Evolutionary conservation across 2,888 invertebrate species (phyloP).

Genomic region (Apamea sordens): DNA sequence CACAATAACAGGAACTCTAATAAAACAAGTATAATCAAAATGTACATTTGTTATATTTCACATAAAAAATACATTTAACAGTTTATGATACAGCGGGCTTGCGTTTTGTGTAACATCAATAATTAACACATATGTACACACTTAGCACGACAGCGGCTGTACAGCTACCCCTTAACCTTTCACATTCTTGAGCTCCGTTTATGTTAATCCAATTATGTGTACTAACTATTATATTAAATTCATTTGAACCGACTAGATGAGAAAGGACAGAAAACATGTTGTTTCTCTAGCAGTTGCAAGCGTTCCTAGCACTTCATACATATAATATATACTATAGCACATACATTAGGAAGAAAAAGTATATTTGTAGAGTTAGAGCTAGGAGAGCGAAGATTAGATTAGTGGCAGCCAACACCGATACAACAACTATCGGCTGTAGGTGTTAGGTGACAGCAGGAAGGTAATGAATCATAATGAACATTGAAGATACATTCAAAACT

Average conservation of each 20-base stretch:
- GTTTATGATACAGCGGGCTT: conserved; percentile 80
- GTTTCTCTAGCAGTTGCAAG: conserved; percentile 59
- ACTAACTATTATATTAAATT: conserved; percentile 47
- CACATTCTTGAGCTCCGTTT: conserved; percentile 64
- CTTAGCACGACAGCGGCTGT: conserved; percentile 58
- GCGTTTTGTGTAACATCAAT: conserved; percentile 75
- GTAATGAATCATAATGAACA: conserved; percentile 10
- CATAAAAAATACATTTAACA: conserved; percentile 86
- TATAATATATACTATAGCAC: conserved; percentile 58
- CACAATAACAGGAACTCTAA: conserved; percentile 64
- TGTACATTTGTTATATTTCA: conserved; percentile 89
- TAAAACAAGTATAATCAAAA: conserved; percentile 84
- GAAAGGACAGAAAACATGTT: conserved; percentile 32
- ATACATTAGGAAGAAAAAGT: conserved; percentile 55
- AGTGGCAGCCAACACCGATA: conserved; percentile 73
- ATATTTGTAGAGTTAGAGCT: conserved; percentile 37
- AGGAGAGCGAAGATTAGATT: conserved; percentile 57
- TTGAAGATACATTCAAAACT: conserved; percentile 37
- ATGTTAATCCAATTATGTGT: conserved; percentile 34
- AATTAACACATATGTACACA: conserved; percentile 74
- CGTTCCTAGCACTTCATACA: conserved; percentile 59
- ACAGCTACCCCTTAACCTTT: conserved; percentile 52
- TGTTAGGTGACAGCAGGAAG: conserved; percentile 38
- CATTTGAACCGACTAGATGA: conserved; percentile 57
- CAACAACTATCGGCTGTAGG: conserved; percentile 17